Conservation (phyloP, 64 coral and sea anemone genomes). For the Dendronephthya gigantea region DNA sequence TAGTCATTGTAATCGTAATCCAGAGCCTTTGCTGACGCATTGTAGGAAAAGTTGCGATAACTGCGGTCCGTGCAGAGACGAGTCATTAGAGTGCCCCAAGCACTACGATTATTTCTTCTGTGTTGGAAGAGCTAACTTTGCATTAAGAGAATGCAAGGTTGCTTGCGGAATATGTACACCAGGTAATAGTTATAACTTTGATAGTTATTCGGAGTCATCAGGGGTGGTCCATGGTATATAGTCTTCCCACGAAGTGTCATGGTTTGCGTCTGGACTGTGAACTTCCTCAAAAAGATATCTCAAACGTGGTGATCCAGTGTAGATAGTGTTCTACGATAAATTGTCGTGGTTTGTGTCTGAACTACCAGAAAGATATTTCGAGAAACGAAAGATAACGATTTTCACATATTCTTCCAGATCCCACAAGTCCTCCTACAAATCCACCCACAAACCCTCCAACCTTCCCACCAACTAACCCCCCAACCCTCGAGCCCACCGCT, state of each 20-base stretch:
- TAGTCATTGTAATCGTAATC: neutral
- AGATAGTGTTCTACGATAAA: too few relatives aligned
- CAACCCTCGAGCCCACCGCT: neutral
- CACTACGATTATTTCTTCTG: neutral
- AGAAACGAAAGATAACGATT: too few relatives aligned
- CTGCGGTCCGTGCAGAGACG: neutral
- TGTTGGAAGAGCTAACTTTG: neutral
- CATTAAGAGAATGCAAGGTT: neutral
- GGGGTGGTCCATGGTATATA: too few relatives aligned
- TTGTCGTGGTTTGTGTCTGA: too few relatives aligned
- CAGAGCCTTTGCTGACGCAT: neutral
- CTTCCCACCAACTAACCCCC: neutral
- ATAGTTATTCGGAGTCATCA: too few relatives aligned
- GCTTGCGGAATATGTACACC: neutral
- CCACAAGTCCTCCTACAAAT: neutral
- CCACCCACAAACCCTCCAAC: neutral
- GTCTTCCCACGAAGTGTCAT: too few relatives aligned
- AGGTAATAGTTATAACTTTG: neutral
- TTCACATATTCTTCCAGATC: neutral
- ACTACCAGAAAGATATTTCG: too few relatives aligned
- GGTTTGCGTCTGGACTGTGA: too few relatives aligned
- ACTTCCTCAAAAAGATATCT: too few relatives aligned
- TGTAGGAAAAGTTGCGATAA: constrained; percentile 11
- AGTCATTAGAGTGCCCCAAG: neutral
- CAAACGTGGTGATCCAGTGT: too few relatives aligned